Base-by-base conservation (phyloP, 2,888 invertebrate species). In the Dolichopus griseipennis region DNA sequence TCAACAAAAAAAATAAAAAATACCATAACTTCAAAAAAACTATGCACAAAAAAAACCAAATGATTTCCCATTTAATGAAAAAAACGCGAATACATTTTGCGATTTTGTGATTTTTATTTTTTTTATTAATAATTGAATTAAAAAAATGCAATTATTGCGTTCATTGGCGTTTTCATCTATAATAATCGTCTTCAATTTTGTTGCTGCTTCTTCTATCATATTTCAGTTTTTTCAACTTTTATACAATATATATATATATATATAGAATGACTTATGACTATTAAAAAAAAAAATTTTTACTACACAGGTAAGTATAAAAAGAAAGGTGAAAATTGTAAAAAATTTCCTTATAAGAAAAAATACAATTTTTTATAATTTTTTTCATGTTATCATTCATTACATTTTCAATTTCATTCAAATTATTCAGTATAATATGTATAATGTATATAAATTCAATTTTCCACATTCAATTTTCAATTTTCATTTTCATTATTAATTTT, bases 261-360 rank as follows among this genome's bases (percentile, higher is more conserved):
- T 9, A 41, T 41, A 41, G 9, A 12, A 15, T 41, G 41, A 41
- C 41, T 41, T 15, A 12, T 41, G 41, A 4, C 12, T 9, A 41
- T 15, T 41, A 9, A 41, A 41, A 12, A 9, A 9, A n/a, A n/a
- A n/a, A n/a, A n/a, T n/a, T n/a, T n/a, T n/a, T 12, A 15, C 8
- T 12, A 41, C 9, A 41, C 9, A 41, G 8, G 12, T 6, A 41
- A 9, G n/a, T 6, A 41, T 12, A 52, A 52, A 52, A 52, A 18
- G 18, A 52, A 52, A 52, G 52, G 52, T 52, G 52, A 52, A 52
- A 52, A 52, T 27, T 5, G n/a, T n/a, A 37, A 10, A 12, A 12
- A 37, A 37, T 52, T 52, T 52, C 52, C 52, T 52, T 52, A n/a
- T 52, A 52, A 52, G 52, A 52, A 52, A 52, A 52, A n/a, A n/a